A percentile compares a stretch with the other conserved stretches of the same genome.
These are phyloP conservation scores for Cosmorhoe ocellata DNA, from an alignment of 2,888 invertebrate species.

Conservation along the genomic window DNA sequence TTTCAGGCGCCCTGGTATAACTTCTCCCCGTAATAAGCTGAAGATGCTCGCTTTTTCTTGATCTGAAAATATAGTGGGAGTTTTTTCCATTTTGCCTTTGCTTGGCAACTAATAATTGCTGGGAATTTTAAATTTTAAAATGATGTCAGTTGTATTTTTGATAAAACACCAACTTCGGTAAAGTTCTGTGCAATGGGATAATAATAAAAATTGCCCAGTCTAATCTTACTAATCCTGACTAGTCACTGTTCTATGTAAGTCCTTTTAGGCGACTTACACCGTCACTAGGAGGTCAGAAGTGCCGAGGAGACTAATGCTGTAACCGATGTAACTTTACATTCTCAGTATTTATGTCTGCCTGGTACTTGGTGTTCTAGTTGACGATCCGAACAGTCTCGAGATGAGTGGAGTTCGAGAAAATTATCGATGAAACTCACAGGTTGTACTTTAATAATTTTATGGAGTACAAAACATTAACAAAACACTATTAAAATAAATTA, in stretches of 20 bases:
- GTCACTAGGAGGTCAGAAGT: conserved; percentile 51
- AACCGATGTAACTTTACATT: conserved; percentile 45
- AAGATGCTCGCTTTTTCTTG: conserved; percentile 79
- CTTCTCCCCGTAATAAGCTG: conserved; percentile 80
- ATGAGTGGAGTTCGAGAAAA: conserved; percentile 52
- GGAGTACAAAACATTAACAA: background rate
- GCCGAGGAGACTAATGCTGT: conserved; percentile 42
- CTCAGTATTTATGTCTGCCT: conserved; percentile 55
- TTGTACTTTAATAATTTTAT: conserved; percentile 7
- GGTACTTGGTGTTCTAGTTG: conserved; percentile 79
- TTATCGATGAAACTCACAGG: conserved; percentile 33
- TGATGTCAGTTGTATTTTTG: background rate
- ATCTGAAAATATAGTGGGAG: conserved; percentile 62
- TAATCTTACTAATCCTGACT: conserved; percentile 33
- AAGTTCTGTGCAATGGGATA: background rate
- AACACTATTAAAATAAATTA: background rate
- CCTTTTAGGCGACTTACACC: conserved; percentile 57
- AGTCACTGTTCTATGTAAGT: conserved; percentile 38
- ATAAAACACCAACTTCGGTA: background rate
- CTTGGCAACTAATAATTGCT: conserved; percentile 17
- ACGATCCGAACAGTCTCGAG: conserved; percentile 71
- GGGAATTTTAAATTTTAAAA: conserved; percentile 1
- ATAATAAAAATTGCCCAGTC: conserved; percentile 14
- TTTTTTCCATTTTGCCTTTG: conserved; percentile 61
- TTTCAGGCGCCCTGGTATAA: conserved; percentile 74